Evolutionary conservation across 1,140 invertebrate genomes (phyloP).

Genomic region (Drosophila truncata): DNA sequence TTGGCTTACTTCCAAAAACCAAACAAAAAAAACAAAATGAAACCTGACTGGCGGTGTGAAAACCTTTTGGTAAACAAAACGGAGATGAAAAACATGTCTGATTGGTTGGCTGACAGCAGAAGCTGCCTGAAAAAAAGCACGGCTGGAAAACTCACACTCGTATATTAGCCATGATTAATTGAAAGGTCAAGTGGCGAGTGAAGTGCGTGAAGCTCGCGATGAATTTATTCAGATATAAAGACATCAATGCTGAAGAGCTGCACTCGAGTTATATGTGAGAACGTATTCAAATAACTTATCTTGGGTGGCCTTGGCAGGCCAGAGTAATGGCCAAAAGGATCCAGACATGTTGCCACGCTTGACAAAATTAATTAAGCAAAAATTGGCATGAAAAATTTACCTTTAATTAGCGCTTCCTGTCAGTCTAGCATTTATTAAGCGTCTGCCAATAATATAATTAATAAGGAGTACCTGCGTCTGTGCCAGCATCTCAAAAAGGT

Average conservation of each 20-base stretch:
- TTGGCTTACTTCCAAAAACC: conserved; percentile 30
- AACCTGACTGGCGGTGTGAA: conserved; percentile 61
- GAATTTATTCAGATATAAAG: conserved; percentile 44
- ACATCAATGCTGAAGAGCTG: conserved; percentile 33
- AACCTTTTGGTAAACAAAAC: conserved; percentile 61
- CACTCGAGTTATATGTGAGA: conserved; percentile 4
- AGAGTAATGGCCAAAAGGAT: conserved; percentile 22
- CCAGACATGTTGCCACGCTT: conserved; percentile 14
- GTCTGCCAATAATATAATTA: conserved; percentile 78
- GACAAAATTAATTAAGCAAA: conserved; percentile 59
- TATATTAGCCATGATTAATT: conserved; percentile 77
- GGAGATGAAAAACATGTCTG: conserved; percentile 58
- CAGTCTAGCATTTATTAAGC: conserved; percentile 59
- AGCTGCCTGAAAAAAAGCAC: conserved; percentile 48
- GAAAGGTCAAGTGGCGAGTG: conserved; percentile 63
- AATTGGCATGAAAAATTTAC: conserved; percentile 51
- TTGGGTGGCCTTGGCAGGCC: conserved; percentile 21
- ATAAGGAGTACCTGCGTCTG: conserved; percentile 56
- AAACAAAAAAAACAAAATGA: neutral
- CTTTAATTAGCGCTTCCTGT: conserved; percentile 61
- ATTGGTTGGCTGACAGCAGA: conserved; percentile 51
- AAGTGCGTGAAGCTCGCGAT: conserved; percentile 50
- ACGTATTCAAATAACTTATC: neutral
- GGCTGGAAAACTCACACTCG: conserved; percentile 52
- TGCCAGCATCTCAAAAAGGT: conserved; percentile 58